Conservation (phyloP, 2,888 invertebrate genomes). For the Scaptomyza parva region DNA sequence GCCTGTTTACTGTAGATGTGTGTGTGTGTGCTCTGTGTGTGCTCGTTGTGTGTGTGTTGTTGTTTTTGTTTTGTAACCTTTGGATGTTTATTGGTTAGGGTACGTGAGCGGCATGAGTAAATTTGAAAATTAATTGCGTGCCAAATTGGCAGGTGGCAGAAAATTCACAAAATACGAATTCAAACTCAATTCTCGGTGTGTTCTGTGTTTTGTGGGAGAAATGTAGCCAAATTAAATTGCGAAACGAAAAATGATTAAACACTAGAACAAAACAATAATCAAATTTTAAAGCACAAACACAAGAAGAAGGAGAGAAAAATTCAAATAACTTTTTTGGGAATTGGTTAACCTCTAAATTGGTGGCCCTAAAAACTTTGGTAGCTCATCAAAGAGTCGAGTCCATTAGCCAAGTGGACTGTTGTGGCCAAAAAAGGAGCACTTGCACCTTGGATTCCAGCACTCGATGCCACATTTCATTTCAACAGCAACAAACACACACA, state of each 20-base stretch:
- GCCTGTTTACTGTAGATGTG: not conserved
- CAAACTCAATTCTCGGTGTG: slow-evolving; percentile 3
- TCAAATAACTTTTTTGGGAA: slow-evolving; percentile 9
- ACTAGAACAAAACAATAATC: slow-evolving; percentile 13
- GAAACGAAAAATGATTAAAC: slow-evolving; percentile 6
- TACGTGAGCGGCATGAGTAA: slow-evolving; percentile 39
- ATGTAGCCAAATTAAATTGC: slow-evolving; percentile 1
- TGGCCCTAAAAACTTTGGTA: not conserved
- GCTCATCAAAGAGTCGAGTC: not conserved
- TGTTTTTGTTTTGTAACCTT: slow-evolving; percentile 7
- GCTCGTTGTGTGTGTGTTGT: not conserved
- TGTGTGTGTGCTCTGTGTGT: not conserved
- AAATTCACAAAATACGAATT: slow-evolving; percentile 1
- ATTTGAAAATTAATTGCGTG: slow-evolving; percentile 36
- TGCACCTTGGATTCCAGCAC: slow-evolving; percentile 26
- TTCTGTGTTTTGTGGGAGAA: not conserved
- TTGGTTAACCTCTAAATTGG: not conserved
- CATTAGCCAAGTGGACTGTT: slow-evolving; percentile 19
- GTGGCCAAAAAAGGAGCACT: slow-evolving; percentile 14
- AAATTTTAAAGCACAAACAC: slow-evolving; percentile 5
- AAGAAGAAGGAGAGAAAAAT: not conserved
- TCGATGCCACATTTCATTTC: slow-evolving; percentile 23
- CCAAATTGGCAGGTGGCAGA: slow-evolving; percentile 21
- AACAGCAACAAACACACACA: slow-evolving; percentile 33
- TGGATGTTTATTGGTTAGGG: slow-evolving; percentile 24